phyloP scores from a whole-genome alignment of 2,113 vertebrate genomes.

The Lepisosteus oculatus region DNA sequence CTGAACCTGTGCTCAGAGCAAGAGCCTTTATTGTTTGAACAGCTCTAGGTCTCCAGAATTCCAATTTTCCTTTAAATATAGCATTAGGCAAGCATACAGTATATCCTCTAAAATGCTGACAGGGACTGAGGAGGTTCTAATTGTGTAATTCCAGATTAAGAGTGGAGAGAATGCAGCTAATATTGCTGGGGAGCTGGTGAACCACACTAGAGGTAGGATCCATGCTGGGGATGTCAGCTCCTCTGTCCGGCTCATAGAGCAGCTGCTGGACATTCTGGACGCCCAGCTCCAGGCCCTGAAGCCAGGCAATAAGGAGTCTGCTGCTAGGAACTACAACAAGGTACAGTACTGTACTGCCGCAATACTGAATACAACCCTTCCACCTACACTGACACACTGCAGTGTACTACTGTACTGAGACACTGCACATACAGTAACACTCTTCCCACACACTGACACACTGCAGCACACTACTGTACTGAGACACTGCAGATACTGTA shows the following conservation, averaged over 20 bases:
- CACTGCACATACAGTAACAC: neutral
- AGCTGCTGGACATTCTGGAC: slow-evolving; percentile 90
- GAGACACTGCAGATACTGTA: too few relatives aligned
- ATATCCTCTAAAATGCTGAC: too few relatives aligned
- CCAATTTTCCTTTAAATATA: too few relatives aligned
- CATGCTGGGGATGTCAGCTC: slow-evolving; percentile 92
- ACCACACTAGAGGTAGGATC: slow-evolving; percentile 85
- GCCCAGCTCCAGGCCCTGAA: slow-evolving; percentile 87
- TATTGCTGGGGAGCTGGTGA: slow-evolving; percentile 86
- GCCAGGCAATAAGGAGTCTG: slow-evolving; percentile 84
- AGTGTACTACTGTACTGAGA: neutral
- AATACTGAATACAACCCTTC: neutral
- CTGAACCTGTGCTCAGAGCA: too few relatives aligned
- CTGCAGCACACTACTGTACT: too few relatives aligned
- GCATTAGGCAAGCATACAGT: too few relatives aligned
- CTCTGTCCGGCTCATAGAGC: slow-evolving; percentile 86
- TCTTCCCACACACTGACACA: neutral
- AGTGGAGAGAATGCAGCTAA: slow-evolving; percentile 93
- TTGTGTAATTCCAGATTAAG: slow-evolving; percentile 72
- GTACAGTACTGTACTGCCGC: slow-evolving; percentile 44
- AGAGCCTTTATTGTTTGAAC: too few relatives aligned
- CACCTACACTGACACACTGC: slow-evolving; percentile 10
- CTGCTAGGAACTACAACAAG: slow-evolving; percentile 90
- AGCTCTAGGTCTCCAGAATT: too few relatives aligned
- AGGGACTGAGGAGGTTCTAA: too few relatives aligned